Base-by-base conservation (phyloP, 2,888 invertebrate genomes). In the Neocrepidodera transversa region DNA sequence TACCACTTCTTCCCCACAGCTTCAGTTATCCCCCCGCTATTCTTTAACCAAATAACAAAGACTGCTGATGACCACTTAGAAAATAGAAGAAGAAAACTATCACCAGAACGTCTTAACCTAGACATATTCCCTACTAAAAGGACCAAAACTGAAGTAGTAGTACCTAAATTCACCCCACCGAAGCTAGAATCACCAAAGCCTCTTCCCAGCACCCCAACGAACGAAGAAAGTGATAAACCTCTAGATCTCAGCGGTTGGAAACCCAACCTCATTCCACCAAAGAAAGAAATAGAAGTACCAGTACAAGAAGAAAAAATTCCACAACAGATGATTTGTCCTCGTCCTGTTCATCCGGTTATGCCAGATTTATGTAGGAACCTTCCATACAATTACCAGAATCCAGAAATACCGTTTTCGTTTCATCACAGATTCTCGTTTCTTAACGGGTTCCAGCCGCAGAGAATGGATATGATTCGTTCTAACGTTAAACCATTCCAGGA, bases 321-420 rank as follows among this genome's bases (percentile, higher is more conserved):
- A 1, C 84, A 87, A 1, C 84, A 86, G 0, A 86, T 92, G 81
- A 89, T 88, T 0, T 94, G 92, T 71, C 94, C 95, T 0, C 84
- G 90, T 75, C 91, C 93, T 0, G 87, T 93, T 58, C 92, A 93
- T 73, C 92, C 93, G 0, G 85, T 89, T 78, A 82, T 92, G 52
- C 82, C 92, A 40, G 91, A 91, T 60, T 86, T 91, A 82, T 91
- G 89, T 73, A 83, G 88, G 40, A 81, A 78, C 10, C 87, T 87
- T 76, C 81, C 84, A 8, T 81, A 84, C 28, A 85, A 84, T 64
- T 82, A 62, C 68, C 77, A 18, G 65, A 74, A 49, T 58, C 62
- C 73, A 60, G 79, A 26, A 42, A 75, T 90, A 16, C 84, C 87
- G 0, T 89, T 87, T 67, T 86, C 85, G 2, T 86, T 85, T 4